These are phyloP conservation scores for Meliscaeva auricollis DNA, from an alignment of 2,888 invertebrate species.

Conservation along the genomic window DNA sequence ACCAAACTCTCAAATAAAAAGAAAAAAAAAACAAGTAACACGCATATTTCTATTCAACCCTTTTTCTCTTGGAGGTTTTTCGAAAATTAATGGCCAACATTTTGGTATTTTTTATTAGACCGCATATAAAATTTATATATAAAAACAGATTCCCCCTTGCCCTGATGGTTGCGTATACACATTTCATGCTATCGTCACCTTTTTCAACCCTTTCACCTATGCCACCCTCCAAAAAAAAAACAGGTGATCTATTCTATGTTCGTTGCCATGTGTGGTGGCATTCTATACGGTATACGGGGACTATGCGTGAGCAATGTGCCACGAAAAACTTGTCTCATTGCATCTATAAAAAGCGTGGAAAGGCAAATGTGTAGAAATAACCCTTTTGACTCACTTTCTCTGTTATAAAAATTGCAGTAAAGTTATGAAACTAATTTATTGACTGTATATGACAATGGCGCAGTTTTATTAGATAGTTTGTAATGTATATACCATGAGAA, in stretches of 20 bases:
- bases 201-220: constrained; percentile 68
- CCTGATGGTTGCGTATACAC: constrained; percentile 18
- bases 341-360: constrained; percentile 22
- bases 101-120: constrained; percentile 72
- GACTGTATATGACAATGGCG: constrained; percentile 71
- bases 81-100: constrained; percentile 65
- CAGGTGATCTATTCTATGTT: constrained; percentile 33
- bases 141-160: constrained; percentile 8
- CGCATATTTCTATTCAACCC: constrained; percentile 47
- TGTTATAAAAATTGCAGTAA: constrained; percentile 51
- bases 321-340: constrained; percentile 51
- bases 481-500: too few species aligned
- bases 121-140: constrained; percentile 44
- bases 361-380: background rate
- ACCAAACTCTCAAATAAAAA: constrained; percentile 11
- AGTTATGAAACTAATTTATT: constrained; percentile 72
- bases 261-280: constrained; percentile 50
- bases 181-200: constrained; percentile 72
- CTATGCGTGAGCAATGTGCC: constrained; percentile 60
- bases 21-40: background rate
- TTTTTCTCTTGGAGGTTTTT: constrained; percentile 27
- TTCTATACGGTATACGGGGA: background rate
- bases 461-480: constrained; percentile 51
- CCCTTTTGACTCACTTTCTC: background rate
- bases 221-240: constrained; percentile 31